Base-by-base conservation (phyloP, 2,888 invertebrate genomes). In the Lottia scabra region DNA sequence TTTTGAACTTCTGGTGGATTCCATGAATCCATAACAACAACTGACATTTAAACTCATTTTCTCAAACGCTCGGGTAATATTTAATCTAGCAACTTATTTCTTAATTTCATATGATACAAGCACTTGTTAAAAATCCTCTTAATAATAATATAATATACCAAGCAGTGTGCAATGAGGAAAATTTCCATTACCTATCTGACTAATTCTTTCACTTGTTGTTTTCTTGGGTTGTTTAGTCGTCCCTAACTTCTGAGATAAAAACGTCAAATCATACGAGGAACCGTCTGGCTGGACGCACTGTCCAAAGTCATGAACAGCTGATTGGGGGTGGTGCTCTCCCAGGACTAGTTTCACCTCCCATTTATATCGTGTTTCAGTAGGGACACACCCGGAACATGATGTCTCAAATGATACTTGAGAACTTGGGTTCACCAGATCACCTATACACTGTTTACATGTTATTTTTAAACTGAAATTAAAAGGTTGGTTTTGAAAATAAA, bases 381-480 rank as follows among this genome's bases (percentile, higher is more conserved):
- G 65, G 0, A 67, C 48, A 75, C 83, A 84, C 64, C 77, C 76
- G 4, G 68, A 69, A 71, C 85, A 86, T 1, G 75, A 77, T 2
- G 83, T 80, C 46, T 79, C 78, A 23, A 87, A 68, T 0, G 83
- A 78, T 43, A 87, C 76, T 62, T 83, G 81, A 67, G 82, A 75
- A 72, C 87, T 80, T 10, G 81, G 63, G 68, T 87, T 87, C 23
- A 87, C 79, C 43, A 78, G 74, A 5, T 76, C 76, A 5, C 74
- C 65, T 6, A 74, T 70, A 74, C 85, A 86, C 43, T 81, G 81
- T 8, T 81, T 79, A 69, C 84, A 84, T 4, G 77, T 66, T 8
- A 87, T 75, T 19, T 73, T 76, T 13, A 85, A 67, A 44, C 87
- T 87, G 80, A n/a, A 79, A 77, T 8, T 30, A 5, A 4, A 30